Base-by-base conservation (phyloP, 2,888 invertebrate genomes). In the Galerucella pusilla region DNA sequence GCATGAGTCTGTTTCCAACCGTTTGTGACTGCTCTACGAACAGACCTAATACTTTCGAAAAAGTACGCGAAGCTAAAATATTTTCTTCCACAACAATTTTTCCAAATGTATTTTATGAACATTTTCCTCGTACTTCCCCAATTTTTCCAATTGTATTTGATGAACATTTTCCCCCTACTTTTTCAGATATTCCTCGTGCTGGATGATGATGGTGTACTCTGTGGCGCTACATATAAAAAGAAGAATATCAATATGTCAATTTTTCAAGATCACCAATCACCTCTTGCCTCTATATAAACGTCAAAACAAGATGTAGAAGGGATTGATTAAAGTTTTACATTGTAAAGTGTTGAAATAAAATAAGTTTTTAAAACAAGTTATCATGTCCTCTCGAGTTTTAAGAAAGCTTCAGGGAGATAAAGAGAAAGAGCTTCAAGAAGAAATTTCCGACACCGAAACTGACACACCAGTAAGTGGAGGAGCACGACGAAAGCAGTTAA, bases 381-480 rank as follows among this genome's bases (percentile, higher is more conserved):
- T 46, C n/a, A 93, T 93, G 93, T 93, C 93, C 59, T 91, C 92
- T 49, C 88, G 93, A 81, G 91, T 92, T 80, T 87, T 93, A 77
- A 90, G 91, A 80, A 93, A 93, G 85, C 86, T 92, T 81, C 92
- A 92, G 82, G 91, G 91, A 52, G 90, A 89, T 59, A 89, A 90
- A 81, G 89, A 90, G 77, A 89, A 90, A 81, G 89, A 90, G 79
- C 82, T 88, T 77, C 87, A 87, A 64, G 90, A 89, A 77, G 89
- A 89, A 81, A 85, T 88, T 76, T 91, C 89, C 72, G 90, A 90
- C 82, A 88, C 88, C 46, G 91, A 91, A 76, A 87, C 86, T 42
- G 91, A 92, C 82, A 86, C 89, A 71, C 89, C 89, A 57, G 85
- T 87, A 70, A 87, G 86, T 76, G 89, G 88, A 76, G 89, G 89